phyloP scores from a whole-genome alignment of 2,113 vertebrate genomes.

The Solea senegalensis region DNA sequence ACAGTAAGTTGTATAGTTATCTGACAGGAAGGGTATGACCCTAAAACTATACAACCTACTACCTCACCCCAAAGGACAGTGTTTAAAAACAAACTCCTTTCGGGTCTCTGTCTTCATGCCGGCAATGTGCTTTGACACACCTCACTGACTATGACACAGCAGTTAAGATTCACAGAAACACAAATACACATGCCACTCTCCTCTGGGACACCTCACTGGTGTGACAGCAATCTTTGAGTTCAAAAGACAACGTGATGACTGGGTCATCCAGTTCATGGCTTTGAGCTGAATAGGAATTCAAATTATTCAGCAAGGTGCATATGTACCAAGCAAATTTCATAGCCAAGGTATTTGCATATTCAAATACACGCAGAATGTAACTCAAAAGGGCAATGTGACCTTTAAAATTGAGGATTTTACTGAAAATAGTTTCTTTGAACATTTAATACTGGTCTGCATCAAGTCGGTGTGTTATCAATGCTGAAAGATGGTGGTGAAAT shows the following conservation, averaged over 20 bases:
- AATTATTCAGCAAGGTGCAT: conserved; percentile 39
- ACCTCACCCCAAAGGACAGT: conserved; percentile 99
- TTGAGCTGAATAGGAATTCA: conserved; percentile 46
- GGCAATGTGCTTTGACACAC: conserved; percentile 49
- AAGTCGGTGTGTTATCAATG: background rate
- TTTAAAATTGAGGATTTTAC: background rate
- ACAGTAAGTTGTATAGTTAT: conserved; percentile 99
- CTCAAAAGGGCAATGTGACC: conserved; percentile 3
- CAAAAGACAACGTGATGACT: conserved; percentile 45
- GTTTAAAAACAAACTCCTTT: conserved; percentile 37
- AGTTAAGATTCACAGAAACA: conserved; percentile 62
- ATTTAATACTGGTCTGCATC: too few species aligned
- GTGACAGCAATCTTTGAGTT: conserved; percentile 23
- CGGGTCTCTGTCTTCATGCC: conserved; percentile 29
- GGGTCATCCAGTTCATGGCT: conserved; percentile 62
- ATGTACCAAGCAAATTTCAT: conserved; percentile 42
- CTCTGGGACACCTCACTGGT: conserved; percentile 31
- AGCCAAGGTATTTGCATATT: conserved; percentile 52
- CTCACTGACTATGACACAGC: conserved; percentile 57
- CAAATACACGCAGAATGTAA: conserved; percentile 32
- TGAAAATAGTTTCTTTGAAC: background rate
- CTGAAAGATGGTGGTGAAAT: background rate
- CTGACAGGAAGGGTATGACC: conserved; percentile 93
- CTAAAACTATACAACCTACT: conserved; percentile 99
- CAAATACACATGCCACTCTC: conserved; percentile 48